These are phyloP conservation scores for Pangasius larnaudii DNA, from an alignment of 2,797 vertebrate species.

Conservation along the genomic window DNA sequence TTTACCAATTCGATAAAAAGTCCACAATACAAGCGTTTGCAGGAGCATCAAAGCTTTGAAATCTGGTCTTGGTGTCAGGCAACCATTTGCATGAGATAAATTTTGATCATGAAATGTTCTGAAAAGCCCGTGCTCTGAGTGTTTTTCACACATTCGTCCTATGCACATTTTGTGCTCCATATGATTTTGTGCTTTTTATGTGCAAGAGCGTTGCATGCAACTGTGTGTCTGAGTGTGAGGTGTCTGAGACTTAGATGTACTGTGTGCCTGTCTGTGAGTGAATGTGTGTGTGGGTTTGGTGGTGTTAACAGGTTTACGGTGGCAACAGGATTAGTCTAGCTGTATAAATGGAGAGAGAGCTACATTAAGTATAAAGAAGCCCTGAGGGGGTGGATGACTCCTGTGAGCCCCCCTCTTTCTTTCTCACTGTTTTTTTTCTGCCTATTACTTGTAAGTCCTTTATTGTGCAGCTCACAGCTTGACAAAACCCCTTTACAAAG, in stretches of 20 bases:
- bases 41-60: not conserved
- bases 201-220: not conserved
- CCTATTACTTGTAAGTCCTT: conserved; percentile 49
- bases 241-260: not conserved
- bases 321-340: conserved; percentile 59
- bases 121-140: not conserved
- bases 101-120: not conserved
- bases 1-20: not conserved
- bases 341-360: conserved; percentile 53
- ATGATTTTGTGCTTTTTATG: not conserved
- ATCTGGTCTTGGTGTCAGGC: not conserved
- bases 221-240: not conserved
- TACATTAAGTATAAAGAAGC: conserved; percentile 57
- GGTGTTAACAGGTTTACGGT: conserved; percentile 58
- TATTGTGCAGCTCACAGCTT: conserved; percentile 53
- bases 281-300: not conserved
- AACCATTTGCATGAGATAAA: not conserved
- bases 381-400: conserved; percentile 49
- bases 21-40: too few relatives aligned
- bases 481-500: conserved; percentile 45
- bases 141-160: not conserved
- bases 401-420: conserved; percentile 35
- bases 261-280: not conserved
- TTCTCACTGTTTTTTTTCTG: conserved; percentile 18
- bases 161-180: not conserved